Base-by-base conservation (phyloP, 2,797 vertebrate genomes). In the Poliocrania exsul region DNA sequence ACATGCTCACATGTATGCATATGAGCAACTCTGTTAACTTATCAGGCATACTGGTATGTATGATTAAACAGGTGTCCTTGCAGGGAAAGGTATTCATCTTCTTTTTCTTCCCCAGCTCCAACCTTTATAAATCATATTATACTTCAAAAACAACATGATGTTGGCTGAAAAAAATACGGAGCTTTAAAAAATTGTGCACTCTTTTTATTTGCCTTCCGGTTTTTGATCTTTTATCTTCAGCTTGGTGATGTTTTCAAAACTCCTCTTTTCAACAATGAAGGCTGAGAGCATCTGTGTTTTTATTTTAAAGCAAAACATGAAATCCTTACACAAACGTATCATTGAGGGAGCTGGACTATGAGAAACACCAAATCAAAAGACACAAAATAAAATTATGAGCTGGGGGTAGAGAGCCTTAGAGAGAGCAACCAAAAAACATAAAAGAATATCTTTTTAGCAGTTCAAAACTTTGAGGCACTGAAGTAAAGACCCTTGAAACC, bases 201-300 rank as follows among this genome's bases (percentile, higher is more conserved):
- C 66, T 75, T 90, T 96, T 95, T 93, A 88, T 80, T 95, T 92
- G 33, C 82, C 49, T 90, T 85, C 60, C 93, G 31, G 6, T 80
- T 94, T 95, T 95, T 93, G 64, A 80, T 95, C 83, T 95, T 92
- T 89, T 85, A 71, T 93, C 70, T 84, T 88, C 60, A 81, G 42
- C 38, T 87, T 89, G 56, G 67, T 79, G 71, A 82, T 73, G 65
- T 93, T 91, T 95, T 94, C 53, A 91, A 95, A 90, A 85, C 64
- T 82, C 6, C 17, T 70, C 33, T 87, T 84, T 70, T 87, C 67
- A 85, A 60, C 87, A 81, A 29, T 2, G 8, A 89, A 80, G 81
- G 29, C 26, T 87, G 88, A 81, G 53, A 93, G 75, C 84, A 89
- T 85, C 79, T 92, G 53, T 28, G 21, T 29, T 88, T 91, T 94